Conservation (phyloP, 2,797 vertebrate species). For the Hydrophis major region DNA sequence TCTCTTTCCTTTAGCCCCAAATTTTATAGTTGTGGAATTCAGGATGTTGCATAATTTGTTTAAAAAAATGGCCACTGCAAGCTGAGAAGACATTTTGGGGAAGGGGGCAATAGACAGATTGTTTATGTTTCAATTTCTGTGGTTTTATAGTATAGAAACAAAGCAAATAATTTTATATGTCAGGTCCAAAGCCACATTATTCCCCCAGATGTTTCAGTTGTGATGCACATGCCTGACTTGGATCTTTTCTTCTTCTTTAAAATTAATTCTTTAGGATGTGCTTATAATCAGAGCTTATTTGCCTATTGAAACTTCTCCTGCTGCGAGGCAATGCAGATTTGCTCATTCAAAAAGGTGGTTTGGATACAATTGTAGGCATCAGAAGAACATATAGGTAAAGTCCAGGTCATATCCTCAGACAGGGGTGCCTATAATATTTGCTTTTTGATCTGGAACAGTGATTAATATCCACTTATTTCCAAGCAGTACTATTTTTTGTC, state of each 20-base stretch:
- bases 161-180: background rate
- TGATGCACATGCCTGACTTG: background rate
- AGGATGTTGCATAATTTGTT: constrained; percentile 31
- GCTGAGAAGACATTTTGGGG: background rate
- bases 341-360: background rate
- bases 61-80: constrained; percentile 3
- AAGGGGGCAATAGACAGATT: background rate
- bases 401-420: background rate
- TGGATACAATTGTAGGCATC: background rate
- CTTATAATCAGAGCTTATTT: background rate
- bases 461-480: background rate
- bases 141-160: background rate
- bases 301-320: background rate
- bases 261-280: background rate
- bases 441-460: background rate
- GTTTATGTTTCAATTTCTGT: constrained; percentile 17
- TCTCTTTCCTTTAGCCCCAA: background rate
- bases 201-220: background rate
- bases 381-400: background rate
- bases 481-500: background rate
- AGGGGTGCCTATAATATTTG: background rate
- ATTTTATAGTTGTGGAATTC: constrained; percentile 8
- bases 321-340: background rate
- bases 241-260: background rate
- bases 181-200: background rate